Evolutionary conservation across 2,888 invertebrate species (phyloP).

Genomic region (Eurois occulta): DNA sequence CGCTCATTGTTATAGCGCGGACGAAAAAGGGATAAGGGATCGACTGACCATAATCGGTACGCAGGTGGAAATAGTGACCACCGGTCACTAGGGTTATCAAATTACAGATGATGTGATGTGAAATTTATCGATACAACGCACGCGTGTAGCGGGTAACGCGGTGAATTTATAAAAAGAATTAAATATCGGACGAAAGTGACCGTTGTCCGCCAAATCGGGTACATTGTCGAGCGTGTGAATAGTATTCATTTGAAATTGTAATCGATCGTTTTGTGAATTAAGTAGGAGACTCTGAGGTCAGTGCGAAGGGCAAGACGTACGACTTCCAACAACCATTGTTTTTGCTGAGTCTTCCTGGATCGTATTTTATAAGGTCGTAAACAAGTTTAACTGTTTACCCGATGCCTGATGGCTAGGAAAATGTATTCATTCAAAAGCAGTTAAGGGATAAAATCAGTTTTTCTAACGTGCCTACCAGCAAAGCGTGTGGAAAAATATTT

Average conservation of each 20-base stretch:
- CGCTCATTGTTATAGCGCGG: slow-evolving; percentile 20
- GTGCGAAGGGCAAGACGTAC: slow-evolving; percentile 76
- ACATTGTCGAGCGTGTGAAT: slow-evolving; percentile 85
- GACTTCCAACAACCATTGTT: slow-evolving; percentile 59
- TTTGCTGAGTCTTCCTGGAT: slow-evolving; percentile 68
- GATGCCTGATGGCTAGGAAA: slow-evolving; percentile 40
- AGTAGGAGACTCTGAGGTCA: slow-evolving; percentile 76
- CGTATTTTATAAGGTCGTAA: slow-evolving; percentile 56
- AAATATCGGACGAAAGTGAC: slow-evolving; percentile 70
- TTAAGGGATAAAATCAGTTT: slow-evolving; percentile 38
- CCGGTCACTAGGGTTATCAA: slow-evolving; percentile 85
- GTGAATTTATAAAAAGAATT: slow-evolving; percentile 70
- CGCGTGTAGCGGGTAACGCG: slow-evolving; percentile 82
- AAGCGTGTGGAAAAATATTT: slow-evolving; percentile 52
- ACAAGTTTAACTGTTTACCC: slow-evolving; percentile 55
- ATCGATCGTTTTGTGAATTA: slow-evolving; percentile 77
- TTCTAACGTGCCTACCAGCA: slow-evolving; percentile 18
- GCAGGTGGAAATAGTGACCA: slow-evolving; percentile 87
- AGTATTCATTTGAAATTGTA: slow-evolving; percentile 86
- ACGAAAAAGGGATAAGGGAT: slow-evolving; percentile 66
- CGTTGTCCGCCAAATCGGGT: slow-evolving; percentile 78
- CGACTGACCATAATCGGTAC: slow-evolving; percentile 69
- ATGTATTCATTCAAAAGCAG: slow-evolving; percentile 45
- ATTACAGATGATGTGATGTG: slow-evolving; percentile 83
- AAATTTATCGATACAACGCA: slow-evolving; percentile 81